A percentile compares a stretch with the other conserved stretches of the same genome.
Evolutionary conservation across 1,140 invertebrate species (phyloP).

Genomic region (Oryzaephilus surinamensis): DNA sequence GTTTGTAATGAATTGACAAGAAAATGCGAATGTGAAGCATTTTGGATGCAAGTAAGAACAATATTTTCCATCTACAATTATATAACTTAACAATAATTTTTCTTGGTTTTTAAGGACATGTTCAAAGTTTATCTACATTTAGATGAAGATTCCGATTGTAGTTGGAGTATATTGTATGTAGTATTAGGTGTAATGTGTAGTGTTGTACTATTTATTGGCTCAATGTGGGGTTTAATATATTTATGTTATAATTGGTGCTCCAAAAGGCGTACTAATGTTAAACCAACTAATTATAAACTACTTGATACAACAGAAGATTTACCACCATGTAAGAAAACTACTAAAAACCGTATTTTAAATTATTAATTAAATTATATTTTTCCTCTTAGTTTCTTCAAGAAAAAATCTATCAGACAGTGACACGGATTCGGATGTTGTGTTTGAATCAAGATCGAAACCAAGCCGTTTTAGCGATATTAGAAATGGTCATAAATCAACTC

Average conservation of each 20-base stretch:
- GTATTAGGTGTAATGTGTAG: conserved; percentile 59
- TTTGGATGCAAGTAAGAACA: conserved; percentile 76
- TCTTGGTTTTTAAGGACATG: conserved; percentile 21
- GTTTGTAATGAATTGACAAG: conserved; percentile 74
- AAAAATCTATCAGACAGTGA: conserved; percentile 60
- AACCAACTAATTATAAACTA: conserved; percentile 48
- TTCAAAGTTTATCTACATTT: conserved; percentile 47
- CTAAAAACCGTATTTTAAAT: conserved; percentile 1
- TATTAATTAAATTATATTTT: conserved; percentile 1
- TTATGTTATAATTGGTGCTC: conserved; percentile 49
- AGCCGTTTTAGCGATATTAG: conserved; percentile 38
- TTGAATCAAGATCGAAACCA: conserved; percentile 49
- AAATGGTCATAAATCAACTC: conserved; percentile 39
- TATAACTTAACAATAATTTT: conserved; percentile 1
- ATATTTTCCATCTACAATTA: not conserved
- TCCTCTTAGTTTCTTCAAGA: conserved; percentile 42
- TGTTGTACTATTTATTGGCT: conserved; percentile 50
- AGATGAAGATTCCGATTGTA: conserved; percentile 63
- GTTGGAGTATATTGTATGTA: conserved; percentile 85
- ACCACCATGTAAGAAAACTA: conserved; percentile 37
- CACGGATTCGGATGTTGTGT: conserved; percentile 62
- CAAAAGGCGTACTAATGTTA: conserved; percentile 35
- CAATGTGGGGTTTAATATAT: conserved; percentile 61
- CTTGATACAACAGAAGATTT: conserved; percentile 49
- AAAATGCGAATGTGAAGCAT: conserved; percentile 82